Percentiles rank a stretch among this genome's conserved stretches.
These are phyloP conservation scores for Eumerus sabulonum DNA, from an alignment of 2,888 invertebrate genomes.

Conservation along the genomic window DNA sequence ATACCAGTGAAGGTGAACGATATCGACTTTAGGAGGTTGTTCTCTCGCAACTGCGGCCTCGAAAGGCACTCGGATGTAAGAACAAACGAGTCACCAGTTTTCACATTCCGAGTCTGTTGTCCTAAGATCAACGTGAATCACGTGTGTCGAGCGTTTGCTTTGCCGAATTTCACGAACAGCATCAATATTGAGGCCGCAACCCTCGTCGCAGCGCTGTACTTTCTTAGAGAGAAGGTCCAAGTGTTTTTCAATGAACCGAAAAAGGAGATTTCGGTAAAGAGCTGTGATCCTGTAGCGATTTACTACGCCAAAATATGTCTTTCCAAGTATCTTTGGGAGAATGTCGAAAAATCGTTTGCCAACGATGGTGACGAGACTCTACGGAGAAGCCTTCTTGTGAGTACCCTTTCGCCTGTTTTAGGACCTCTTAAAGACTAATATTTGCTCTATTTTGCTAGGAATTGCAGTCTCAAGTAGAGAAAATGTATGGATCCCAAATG, in stretches of 20 bases:
- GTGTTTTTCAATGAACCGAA: constrained; percentile 21
- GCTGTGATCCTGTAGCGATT: constrained; percentile 37
- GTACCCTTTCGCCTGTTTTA: too few relatives aligned
- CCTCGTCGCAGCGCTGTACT: constrained; percentile 15
- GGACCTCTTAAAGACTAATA: too few relatives aligned
- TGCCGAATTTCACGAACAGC: background rate
- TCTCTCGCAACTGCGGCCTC: constrained; percentile 39
- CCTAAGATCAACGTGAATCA: constrained; percentile 9
- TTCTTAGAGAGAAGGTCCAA: constrained; percentile 36
- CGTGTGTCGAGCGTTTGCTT: constrained; percentile 27
- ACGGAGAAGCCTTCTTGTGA: constrained; percentile 21
- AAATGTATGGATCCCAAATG: constrained; percentile 69
- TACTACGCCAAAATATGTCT: constrained; percentile 51
- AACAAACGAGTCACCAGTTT: background rate
- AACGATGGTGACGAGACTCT: constrained; percentile 9
- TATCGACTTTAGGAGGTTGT: constrained; percentile 24
- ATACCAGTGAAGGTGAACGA: constrained; percentile 43
- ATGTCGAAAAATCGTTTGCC: constrained; percentile 10
- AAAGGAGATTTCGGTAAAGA: constrained; percentile 15
- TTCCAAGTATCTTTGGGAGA: constrained; percentile 33
- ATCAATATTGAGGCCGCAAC: constrained; percentile 7
- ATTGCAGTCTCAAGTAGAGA: constrained; percentile 72
- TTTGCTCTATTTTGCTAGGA: constrained; percentile 70
- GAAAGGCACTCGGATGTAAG: background rate
- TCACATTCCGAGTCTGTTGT: constrained; percentile 2